These are phyloP conservation scores for Olivierus martensii DNA, from an alignment of 1,140 invertebrate genomes.

Conservation along the genomic window DNA sequence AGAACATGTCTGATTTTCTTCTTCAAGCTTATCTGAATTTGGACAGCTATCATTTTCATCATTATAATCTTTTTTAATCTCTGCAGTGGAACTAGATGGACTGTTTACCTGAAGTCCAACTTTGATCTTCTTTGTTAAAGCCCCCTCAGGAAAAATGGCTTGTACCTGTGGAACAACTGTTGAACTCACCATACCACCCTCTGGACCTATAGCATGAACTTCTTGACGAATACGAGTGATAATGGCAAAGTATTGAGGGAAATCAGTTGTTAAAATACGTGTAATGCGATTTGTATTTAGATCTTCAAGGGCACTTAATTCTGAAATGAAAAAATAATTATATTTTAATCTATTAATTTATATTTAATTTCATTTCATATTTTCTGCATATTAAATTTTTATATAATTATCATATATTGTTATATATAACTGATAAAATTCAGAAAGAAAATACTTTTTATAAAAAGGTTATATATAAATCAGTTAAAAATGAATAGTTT, in stretches of 20 bases:
- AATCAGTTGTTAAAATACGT: conserved; percentile 91
- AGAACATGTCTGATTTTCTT: too few relatives aligned
- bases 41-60: too few relatives aligned
- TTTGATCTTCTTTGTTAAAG: conserved; percentile 98
- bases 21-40: too few relatives aligned
- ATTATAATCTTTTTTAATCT: too few relatives aligned
- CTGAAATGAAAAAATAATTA: conserved; percentile 33
- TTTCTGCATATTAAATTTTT: too few relatives aligned
- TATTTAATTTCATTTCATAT: too few relatives aligned
- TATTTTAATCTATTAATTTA: too few relatives aligned
- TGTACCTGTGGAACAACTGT: conserved; percentile 97
- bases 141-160: conserved; percentile 96
- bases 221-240: conserved; percentile 94
- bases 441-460: too few relatives aligned
- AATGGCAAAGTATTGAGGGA: conserved; percentile 98
- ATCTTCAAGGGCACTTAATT: conserved; percentile 78
- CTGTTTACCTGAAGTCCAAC: conserved; percentile 88
- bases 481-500: too few relatives aligned
- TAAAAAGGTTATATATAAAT: too few relatives aligned
- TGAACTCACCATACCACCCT: conserved; percentile 96
- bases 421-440: too few relatives aligned
- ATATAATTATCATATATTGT: too few relatives aligned
- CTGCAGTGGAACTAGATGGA: not conserved
- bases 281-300: conserved; percentile 75
- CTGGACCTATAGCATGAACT: conserved; percentile 90